Percentiles rank a stretch among this genome's conserved stretches.
Conservation (phyloP, 1,140 invertebrate genomes). For the Nylanderia fulva region DNA sequence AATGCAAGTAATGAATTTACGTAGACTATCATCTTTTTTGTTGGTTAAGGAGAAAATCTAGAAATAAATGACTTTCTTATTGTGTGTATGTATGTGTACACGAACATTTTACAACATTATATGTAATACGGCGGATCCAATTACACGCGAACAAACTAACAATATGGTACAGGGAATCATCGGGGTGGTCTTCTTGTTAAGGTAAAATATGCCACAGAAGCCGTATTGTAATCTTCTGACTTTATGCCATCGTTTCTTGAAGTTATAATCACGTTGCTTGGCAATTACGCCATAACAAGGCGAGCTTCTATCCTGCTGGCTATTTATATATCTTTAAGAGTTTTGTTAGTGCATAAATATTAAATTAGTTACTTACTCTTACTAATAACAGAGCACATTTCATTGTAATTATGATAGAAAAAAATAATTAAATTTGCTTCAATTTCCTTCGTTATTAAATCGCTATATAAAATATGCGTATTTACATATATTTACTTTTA, state of each 20-base stretch:
- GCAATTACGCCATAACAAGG: slow-evolving; percentile 34
- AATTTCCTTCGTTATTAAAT: slow-evolving; percentile 5
- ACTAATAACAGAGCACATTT: not conserved
- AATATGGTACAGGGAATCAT: slow-evolving; percentile 14
- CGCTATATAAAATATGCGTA: slow-evolving; percentile 1
- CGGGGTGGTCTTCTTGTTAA: slow-evolving; percentile 32
- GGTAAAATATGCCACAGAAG: slow-evolving; percentile 13
- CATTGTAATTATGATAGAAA: not conserved
- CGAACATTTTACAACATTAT: not conserved
- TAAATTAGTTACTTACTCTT: slow-evolving; percentile 17
- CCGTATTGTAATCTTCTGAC: slow-evolving; percentile 45
- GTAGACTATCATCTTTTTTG: not conserved
- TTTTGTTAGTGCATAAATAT: not conserved
- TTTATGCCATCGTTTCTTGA: slow-evolving; percentile 34
- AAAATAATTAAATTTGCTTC: slow-evolving; percentile 5
- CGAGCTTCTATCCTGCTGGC: not conserved
- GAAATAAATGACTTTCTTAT: slow-evolving; percentile 7
- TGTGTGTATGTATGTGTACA: no score
- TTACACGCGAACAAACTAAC: not conserved
- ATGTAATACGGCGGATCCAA: not conserved
- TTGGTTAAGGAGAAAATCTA: not conserved
- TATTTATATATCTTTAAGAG: slow-evolving; percentile 24
- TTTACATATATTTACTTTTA: not conserved
- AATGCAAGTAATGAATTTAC: not conserved
- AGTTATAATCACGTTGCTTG: slow-evolving; percentile 42